A percentile compares a stretch with the other conserved stretches of the same genome.
phyloP scores from a whole-genome alignment of 2,113 vertebrate species.

The Chionis minor region DNA sequence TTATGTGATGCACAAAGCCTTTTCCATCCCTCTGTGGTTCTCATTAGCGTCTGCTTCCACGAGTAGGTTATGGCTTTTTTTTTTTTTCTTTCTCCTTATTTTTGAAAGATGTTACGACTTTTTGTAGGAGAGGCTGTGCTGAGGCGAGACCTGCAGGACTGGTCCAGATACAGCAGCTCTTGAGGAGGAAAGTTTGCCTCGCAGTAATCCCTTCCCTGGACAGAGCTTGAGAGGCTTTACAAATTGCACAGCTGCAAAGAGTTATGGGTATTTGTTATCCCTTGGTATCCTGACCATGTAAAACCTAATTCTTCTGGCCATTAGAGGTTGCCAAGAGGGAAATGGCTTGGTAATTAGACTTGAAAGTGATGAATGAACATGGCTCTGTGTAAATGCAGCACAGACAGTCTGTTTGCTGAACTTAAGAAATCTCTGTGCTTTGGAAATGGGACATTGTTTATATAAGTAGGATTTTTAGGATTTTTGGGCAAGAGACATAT shows the following conservation, averaged over 20 bases:
- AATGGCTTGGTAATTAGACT: slow-evolving; percentile 57
- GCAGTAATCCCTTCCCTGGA: neutral
- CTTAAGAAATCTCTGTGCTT: slow-evolving; percentile 56
- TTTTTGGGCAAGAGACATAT: slow-evolving; percentile 42
- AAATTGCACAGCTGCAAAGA: slow-evolving; percentile 56
- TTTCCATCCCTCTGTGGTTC: neutral
- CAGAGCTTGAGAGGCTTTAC: slow-evolving; percentile 37
- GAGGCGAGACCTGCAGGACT: neutral
- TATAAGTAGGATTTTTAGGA: slow-evolving; percentile 62
- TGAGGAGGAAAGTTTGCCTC: neutral
- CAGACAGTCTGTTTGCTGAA: slow-evolving; percentile 59
- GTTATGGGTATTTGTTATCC: slow-evolving; percentile 53
- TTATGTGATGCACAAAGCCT: accelerated
- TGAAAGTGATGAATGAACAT: slow-evolving; percentile 65
- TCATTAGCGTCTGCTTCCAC: neutral
- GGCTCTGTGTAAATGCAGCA: slow-evolving; percentile 41
- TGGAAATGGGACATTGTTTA: slow-evolving; percentile 58
- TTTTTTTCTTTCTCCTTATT: neutral
- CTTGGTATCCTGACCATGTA: slow-evolving; percentile 42
- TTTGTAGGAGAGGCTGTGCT: neutral
- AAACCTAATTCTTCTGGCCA: slow-evolving; percentile 59
- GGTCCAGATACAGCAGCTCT: neutral
- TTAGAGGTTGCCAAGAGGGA: slow-evolving; percentile 61
- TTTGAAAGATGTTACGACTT: neutral
- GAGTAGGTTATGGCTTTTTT: neutral